Evolutionary conservation across 2,113 vertebrate species (phyloP), one percentile per base, ranked within the genome.

Genomic region (Poicephalus gulielmi): DNA sequence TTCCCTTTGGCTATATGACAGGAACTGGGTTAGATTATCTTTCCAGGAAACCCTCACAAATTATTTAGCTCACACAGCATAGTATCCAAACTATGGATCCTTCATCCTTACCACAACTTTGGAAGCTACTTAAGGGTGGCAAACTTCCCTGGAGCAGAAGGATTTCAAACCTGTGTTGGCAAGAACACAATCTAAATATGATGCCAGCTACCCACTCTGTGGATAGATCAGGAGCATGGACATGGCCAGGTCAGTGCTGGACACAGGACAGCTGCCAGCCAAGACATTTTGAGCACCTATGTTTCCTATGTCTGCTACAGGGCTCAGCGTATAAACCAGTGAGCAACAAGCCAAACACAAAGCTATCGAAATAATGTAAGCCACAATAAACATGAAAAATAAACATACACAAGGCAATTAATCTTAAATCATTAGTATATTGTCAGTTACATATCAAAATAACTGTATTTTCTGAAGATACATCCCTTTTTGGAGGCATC

Each of bases 261-360:
- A 71, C 49, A 37, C 46, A 31, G 31, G 6, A 0, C 52, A 7
- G 43, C 16, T 25, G 41, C 47, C 68, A 39, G 46, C 28, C 1
- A 0, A 57, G 59, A 67, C 60, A 14, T 20, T 0, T 0, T 20
- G 5, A 23, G 25, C 31, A 11, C 37, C 60, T 47, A n/a, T 0
- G 0, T 4, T 17, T 43, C 60, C 43, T 4, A 24, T 9, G 7
- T 5, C 41, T 57, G 90, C 77, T 53, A 20, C 28, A 46, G 50
- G 24, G 14, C 41, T 20, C 28, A 12, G 11, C 0, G 1, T 17
- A 22, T 14, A 59, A 62, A 41, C 11, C n/a, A 55, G 43, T 69
- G 16, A 0, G 0, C 16, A 11, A 9, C 67, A 67, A 69, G 67
- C 39, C 35, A 47, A 80, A 52, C 25, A 47, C 55, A 70, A 70